These are phyloP conservation scores for Eupithecia vulgata DNA, from an alignment of 2,888 invertebrate species.

Conservation along the genomic window DNA sequence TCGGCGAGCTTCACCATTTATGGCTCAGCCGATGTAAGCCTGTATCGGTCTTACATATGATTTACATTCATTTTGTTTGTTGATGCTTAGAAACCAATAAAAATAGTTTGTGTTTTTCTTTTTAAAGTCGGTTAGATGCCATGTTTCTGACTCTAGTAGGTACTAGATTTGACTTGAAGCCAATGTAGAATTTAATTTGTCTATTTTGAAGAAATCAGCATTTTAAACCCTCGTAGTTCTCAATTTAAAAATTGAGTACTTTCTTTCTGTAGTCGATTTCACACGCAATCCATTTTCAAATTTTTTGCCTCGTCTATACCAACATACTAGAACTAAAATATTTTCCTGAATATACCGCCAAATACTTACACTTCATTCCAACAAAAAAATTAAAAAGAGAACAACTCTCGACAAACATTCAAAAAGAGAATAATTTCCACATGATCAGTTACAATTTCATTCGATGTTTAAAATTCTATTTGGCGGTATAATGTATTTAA, in stretches of 20 bases:
- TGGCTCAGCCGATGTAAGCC: slow-evolving; percentile 51
- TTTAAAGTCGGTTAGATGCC: not conserved
- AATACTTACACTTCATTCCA: not conserved
- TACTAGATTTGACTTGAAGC: not conserved
- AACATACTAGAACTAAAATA: not conserved
- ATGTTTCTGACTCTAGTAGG: not conserved
- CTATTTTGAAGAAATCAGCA: no score
- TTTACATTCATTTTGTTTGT: slow-evolving; percentile 43
- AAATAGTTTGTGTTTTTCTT: not conserved
- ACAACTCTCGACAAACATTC: not conserved
- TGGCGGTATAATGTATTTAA: slow-evolving; percentile 35
- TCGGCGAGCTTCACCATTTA: slow-evolving; percentile 70
- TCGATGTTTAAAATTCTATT: slow-evolving; percentile 37
- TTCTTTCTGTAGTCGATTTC: not conserved
- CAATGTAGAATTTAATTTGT: no score
- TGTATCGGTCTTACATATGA: slow-evolving; percentile 43
- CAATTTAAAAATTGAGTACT: no score
- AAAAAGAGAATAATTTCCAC: not conserved
- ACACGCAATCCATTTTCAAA: not conserved
- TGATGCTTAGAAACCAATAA: slow-evolving; percentile 20
- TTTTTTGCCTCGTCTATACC: not conserved
- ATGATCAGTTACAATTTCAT: slow-evolving; percentile 23
- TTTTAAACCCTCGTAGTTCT: not conserved
- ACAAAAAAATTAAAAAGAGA: not conserved
- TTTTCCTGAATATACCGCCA: not conserved